phyloP scores from a whole-genome alignment of 2,797 vertebrate genomes.

The Chelon labrosus region DNA sequence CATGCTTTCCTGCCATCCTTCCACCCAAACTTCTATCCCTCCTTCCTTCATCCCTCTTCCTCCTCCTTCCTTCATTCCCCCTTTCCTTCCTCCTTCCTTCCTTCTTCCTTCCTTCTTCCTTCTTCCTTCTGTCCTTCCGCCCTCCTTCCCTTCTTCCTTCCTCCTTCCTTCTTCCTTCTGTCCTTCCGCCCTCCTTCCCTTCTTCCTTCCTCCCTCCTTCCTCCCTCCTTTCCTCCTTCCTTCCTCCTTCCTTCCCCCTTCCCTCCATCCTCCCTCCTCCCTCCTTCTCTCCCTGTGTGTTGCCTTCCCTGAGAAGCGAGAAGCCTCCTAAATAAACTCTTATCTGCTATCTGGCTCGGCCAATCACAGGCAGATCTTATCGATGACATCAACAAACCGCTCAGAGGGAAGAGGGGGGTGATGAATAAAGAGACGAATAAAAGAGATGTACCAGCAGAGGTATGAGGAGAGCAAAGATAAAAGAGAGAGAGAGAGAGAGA shows the following conservation, averaged over 20 bases:
- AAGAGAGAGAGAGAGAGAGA: conserved; percentile 38
- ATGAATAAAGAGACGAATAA: conserved; percentile 11
- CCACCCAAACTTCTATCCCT: no score
- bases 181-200: no score
- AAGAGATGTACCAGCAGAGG: conserved; percentile 29
- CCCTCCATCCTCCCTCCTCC: conserved; percentile 2
- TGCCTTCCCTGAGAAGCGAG: conserved; percentile 53
- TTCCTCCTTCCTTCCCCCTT: conserved; percentile 5
- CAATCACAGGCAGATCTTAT: conserved; percentile 72
- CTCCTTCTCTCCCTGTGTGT: neutral
- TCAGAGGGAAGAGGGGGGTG: conserved; percentile 18
- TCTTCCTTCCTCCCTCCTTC: no score
- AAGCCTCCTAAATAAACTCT: conserved; percentile 59
- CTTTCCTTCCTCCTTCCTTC: no score
- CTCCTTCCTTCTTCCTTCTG: no score
- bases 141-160: no score
- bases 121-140: no score
- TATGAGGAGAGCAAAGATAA: conserved; percentile 8
- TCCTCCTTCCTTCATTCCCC: no score
- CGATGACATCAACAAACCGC: conserved; percentile 59
- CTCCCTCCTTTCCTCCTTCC: neutral
- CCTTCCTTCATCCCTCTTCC: no score
- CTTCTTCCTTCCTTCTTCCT: no score
- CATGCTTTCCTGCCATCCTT: no score
- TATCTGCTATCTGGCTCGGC: conserved; percentile 65